A percentile compares a stretch with the other conserved stretches of the same genome.
Conservation (phyloP, 2,113 vertebrate species). For the Lichenostomus cassidix region DNA sequence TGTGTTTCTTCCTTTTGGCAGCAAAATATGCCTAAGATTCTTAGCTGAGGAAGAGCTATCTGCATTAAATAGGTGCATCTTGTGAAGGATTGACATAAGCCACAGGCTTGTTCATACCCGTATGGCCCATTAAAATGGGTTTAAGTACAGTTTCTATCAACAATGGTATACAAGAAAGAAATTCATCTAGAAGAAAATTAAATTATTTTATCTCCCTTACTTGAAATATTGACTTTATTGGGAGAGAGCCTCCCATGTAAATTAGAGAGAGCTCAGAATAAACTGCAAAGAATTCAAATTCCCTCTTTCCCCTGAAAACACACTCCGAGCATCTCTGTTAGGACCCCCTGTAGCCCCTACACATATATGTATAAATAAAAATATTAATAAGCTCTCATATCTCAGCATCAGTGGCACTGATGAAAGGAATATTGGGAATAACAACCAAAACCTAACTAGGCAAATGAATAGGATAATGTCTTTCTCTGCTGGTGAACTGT, state of each 20-base stretch:
- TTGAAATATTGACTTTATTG: background rate
- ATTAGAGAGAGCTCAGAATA: background rate
- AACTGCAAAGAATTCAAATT: background rate
- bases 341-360: background rate
- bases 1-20: background rate
- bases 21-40: background rate
- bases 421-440: background rate
- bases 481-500: background rate
- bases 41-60: background rate
- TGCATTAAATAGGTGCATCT: background rate
- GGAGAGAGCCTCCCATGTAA: background rate
- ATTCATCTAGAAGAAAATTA: background rate
- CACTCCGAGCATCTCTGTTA: background rate
- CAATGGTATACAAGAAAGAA: background rate
- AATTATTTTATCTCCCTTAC: background rate
- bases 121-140: background rate
- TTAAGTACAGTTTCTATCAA: background rate
- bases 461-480: background rate
- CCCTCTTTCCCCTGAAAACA: background rate
- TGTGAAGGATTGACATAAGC: background rate
- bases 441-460: background rate
- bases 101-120: background rate
- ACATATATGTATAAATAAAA: background rate
- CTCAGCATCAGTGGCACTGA: background rate
- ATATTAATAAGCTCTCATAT: background rate